Evolutionary conservation across 2,888 invertebrate species (phyloP), one percentile per base, ranked within the genome.

Genomic region (Cephus spinipes): DNA sequence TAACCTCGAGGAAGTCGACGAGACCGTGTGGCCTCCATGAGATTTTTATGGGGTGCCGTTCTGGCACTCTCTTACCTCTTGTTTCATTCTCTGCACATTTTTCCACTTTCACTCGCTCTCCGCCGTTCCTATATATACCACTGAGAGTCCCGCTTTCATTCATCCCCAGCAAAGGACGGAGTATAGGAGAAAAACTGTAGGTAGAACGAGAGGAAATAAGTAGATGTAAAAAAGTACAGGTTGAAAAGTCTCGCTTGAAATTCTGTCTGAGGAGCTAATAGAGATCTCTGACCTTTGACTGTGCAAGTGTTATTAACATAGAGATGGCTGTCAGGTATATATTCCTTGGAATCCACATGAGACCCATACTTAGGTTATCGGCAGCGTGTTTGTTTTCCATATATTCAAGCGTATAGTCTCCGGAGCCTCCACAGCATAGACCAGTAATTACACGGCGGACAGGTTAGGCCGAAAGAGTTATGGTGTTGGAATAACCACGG

Each of bases 401-500:
- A 74, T 30, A 55, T 55, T 35, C 74, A 35, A 74, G 12, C n/a
- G 11, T 68, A 35, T 12, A 34, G 68, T 75, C 75, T 32, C 33
- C 23, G 55, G 40, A 23, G 33, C 68, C 31, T 31, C 31, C 73
- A 75, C 68, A 73, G 68, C 79, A 77, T 82, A 78, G 81, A 75
- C 79, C 80, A 82, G 85, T 87, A 87, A 87, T 87, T 87, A 87
- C 85, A 85, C 76, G 80, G 83, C 83, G 85, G 84, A 87, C 87
- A 87, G 86, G 87, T 87, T 86, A 83, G 79, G 78, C 78, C 68
- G 78, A 76, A 86, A 87, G 85, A 87, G 83, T 87, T 87, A 87
- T 86, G 85, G 83, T 78, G 81, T 82, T 82, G 82, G 83, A 84
- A 84, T 84, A 82, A 83, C 78, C 80, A 73, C 75, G 84, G 85